Conservation (phyloP, 2,113 vertebrate species). For the Mystacornis crossleyi region DNA sequence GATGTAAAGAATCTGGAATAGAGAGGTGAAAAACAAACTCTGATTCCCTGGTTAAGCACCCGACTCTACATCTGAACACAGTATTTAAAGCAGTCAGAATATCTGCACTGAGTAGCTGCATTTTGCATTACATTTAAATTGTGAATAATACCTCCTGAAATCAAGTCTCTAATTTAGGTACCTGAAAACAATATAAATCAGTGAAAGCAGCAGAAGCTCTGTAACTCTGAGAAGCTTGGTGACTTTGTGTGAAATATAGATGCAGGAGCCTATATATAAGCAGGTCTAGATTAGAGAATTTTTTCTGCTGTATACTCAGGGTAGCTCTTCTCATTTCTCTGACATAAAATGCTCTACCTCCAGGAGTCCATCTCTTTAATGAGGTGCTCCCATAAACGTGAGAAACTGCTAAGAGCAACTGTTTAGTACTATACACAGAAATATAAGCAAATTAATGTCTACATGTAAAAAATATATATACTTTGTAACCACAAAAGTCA, state of each 20-base stretch:
- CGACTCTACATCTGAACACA: neutral
- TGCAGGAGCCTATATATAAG: neutral
- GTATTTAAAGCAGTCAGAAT: neutral
- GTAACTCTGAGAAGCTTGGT: neutral
- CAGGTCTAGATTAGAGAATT: neutral
- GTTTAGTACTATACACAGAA: neutral
- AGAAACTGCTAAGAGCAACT: neutral
- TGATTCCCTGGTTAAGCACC: neutral
- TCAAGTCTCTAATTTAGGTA: neutral
- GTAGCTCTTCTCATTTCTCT: neutral
- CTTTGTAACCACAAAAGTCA: neutral
- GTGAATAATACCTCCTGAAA: slow-evolving; percentile 2
- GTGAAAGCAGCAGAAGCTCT: neutral
- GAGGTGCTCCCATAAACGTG: neutral
- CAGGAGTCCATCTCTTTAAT: neutral
- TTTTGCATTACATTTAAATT: neutral
- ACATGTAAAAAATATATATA: neutral
- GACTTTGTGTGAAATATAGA: neutral
- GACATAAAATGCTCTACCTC: neutral
- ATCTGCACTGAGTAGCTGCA: neutral
- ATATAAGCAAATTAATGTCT: neutral
- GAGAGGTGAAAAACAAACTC: neutral
- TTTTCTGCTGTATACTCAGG: neutral
- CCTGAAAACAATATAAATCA: neutral
- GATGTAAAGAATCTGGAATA: neutral